Evolutionary conservation across 1,140 invertebrate genomes (phyloP), one percentile per base, ranked within the genome.

Genomic region (Macrobrachium rosenbergii): DNA sequence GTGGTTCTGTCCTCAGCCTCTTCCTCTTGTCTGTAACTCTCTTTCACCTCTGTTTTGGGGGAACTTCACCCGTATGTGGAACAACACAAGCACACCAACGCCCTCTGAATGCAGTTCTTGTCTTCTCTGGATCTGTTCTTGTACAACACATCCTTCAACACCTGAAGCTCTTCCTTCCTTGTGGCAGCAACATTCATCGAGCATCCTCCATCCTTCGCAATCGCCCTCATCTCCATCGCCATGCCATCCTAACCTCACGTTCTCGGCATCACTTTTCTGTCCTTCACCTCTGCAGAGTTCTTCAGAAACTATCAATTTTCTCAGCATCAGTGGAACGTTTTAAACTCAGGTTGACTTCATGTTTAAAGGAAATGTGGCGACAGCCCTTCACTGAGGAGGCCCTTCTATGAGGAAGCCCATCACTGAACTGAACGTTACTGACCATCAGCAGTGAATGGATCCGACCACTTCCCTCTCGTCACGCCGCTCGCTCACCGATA

Each of bases 271-370:
- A 28, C 69, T 72, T 28, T 28, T 72, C 69, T 72, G 69, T 28
- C 69, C 69, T 28, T 72, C 69, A 43, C 21, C 16, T 43, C 69
- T 72, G 37, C 69, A 72, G 37, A 23, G 69, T 43, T 72, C 69
- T 72, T 72, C 69, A 72, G 69, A 72, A 23, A 23, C 69, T 72
- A 72, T 72, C 69, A 28, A 43, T 72, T 72, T 72, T 72, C 69
- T n/a, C 69, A 72, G 37, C 23, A 28, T 28, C 69, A 72, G 69
- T 72, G 69, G 69, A 72, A 72, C 69, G 69, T 72, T 43, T 72
- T 43, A 52, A 12, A 52, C 69, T 72, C 69, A 72, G 69, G 69
- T 72, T 21, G 69, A 12, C 52, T 52, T 52, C 7, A 52, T 52
- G 52, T 69, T 21, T 69, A 10, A 21, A 69, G n/a, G 23, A 69